Conservation (phyloP, 1,140 invertebrate genomes). For the Trichogramma pretiosum region DNA sequence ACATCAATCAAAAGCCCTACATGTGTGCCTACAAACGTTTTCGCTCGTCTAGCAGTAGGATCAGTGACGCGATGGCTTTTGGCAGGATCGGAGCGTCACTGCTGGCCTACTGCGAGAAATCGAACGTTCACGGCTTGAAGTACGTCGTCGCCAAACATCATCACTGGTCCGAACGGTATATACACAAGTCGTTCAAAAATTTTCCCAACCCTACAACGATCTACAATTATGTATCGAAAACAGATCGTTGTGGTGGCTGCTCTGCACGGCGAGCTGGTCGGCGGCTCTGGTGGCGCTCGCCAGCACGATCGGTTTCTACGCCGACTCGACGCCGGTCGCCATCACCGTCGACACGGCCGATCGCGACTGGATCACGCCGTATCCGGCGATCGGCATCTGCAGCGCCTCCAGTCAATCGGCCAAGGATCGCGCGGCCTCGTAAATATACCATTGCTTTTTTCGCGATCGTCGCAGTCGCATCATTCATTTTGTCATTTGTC, state of each 20-base stretch:
- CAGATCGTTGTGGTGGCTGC: slow-evolving; percentile 55
- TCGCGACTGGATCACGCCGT: slow-evolving; percentile 59
- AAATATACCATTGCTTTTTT: too few relatives aligned
- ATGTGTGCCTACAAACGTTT: background rate
- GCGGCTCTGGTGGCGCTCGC: slow-evolving; percentile 51
- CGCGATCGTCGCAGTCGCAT: too few relatives aligned
- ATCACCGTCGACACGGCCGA: slow-evolving; percentile 63
- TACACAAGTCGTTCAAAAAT: too few relatives aligned
- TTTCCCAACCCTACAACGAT: background rate
- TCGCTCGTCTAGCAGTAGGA: slow-evolving; percentile 16
- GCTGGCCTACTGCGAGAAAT: slow-evolving; percentile 38
- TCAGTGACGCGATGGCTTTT: too few relatives aligned
- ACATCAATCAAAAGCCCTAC: background rate
- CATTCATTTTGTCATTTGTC: too few relatives aligned
- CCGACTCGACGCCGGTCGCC: too few relatives aligned
- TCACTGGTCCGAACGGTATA: slow-evolving; percentile 43
- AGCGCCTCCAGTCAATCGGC: slow-evolving; percentile 2
- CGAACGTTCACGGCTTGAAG: slow-evolving; percentile 42
- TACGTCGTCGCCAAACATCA: slow-evolving; percentile 38
- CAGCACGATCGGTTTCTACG: slow-evolving; percentile 50
- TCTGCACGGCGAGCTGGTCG: slow-evolving; percentile 53
- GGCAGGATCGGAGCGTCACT: too few relatives aligned
- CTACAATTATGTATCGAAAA: slow-evolving; percentile 3
- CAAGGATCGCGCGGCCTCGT: slow-evolving; percentile 1
- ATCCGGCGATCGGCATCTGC: slow-evolving; percentile 49